Evolutionary conservation across 2,113 vertebrate species (phyloP), one percentile per base, ranked within the genome.

Genomic region (Ceyx margarethae): DNA sequence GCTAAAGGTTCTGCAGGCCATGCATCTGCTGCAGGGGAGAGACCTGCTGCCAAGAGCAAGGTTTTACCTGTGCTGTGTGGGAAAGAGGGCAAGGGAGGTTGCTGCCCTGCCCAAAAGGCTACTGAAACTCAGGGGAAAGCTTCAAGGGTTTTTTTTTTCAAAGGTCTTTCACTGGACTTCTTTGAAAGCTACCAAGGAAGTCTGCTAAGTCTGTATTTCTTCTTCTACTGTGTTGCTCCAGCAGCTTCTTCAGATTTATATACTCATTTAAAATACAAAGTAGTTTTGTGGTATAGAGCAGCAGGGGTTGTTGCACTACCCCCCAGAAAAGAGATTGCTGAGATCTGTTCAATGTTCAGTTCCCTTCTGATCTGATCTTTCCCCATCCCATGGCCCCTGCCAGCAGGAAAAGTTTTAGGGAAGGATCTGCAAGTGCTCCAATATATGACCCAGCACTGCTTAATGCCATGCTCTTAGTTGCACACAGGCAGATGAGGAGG

Each of bases 1-100:
- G 22, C 10, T 67, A 2, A 8, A 85, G 37, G 8, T 82, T 13
- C 60, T 1, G 0, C 11, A 51, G 54, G 37, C 29, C 13, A 13
- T 0, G 1, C 14, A 11, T 5, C 76, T 29, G 20, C 14, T 1
- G 0, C 23, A 35, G 28, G 43, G 21, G 25, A 33, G 31, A 45
- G 7, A 21, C 22, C 33, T 0, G 0, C 10, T 29, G 31, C 6
- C 14, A 73, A 18, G 31, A 81, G 20, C 22, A 45, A 37, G 48
- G 42, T 65, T 91, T 43, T 31, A 65, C n/a, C 15, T 46, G 16
- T 60, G 76, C 43, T 0, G 0, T 5, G 4, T 11, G 16, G 50
- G 6, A 33, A 67, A 73, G 25, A 65, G 14, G 40, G 43, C 12
- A 21, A 43, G 15, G 13, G 26, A 50, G 60, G 51, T 37, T 26